These are phyloP conservation scores for Bugula neritina DNA, from an alignment of 2,888 invertebrate genomes.

Conservation along the genomic window DNA sequence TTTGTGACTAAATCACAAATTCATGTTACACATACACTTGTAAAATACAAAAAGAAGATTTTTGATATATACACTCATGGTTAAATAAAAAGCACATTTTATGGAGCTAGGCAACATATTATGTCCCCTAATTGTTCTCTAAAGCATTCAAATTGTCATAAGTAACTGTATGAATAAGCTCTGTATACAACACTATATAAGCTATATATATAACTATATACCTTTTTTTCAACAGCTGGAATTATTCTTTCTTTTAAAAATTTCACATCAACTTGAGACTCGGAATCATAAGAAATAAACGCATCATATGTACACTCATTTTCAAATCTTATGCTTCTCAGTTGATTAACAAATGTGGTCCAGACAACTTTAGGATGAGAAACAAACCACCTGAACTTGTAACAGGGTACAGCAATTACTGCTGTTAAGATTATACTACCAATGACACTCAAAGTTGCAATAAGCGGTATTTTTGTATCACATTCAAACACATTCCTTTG, in stretches of 20 bases:
- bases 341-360: neutral
- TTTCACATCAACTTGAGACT: neutral
- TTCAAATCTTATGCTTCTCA: neutral
- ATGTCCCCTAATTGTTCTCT: too few relatives aligned
- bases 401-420: neutral
- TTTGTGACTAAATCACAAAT: too few relatives aligned
- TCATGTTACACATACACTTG: too few relatives aligned
- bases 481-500: neutral
- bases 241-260: neutral
- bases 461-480: neutral
- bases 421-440: neutral
- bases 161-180: too few relatives aligned
- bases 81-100: too few relatives aligned
- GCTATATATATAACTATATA: too few relatives aligned
- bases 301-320: slow-evolving; percentile 1
- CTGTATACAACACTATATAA: too few relatives aligned
- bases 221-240: neutral
- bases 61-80: too few relatives aligned
- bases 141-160: too few relatives aligned
- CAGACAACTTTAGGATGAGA: neutral
- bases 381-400: slow-evolving; percentile 12
- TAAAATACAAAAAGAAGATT: too few relatives aligned
- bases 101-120: too few relatives aligned
- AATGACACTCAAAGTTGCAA: neutral
- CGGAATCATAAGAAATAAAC: neutral